Conservation (phyloP, 2,113 vertebrate genomes). For the Mola mola region DNA sequence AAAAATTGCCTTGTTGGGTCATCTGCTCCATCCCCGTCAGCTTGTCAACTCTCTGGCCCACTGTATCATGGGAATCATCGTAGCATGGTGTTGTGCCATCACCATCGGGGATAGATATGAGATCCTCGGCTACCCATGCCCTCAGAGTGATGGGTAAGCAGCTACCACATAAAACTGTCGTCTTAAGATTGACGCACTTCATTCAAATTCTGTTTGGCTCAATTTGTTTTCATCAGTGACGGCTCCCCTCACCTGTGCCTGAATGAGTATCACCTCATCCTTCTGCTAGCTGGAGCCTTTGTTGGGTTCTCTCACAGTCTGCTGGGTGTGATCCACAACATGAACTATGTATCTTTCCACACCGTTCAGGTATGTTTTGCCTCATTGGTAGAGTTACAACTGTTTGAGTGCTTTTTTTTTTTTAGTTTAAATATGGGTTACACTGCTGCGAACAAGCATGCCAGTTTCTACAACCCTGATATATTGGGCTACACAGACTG, state of each 20-base stretch:
- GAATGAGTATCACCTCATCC: constrained; percentile 91
- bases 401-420: neutral
- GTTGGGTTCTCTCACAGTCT: constrained; percentile 92
- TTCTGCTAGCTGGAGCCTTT: constrained; percentile 91
- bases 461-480: too few species aligned
- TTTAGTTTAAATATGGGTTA: neutral
- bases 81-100: constrained; percentile 90
- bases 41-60: constrained; percentile 87
- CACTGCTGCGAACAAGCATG: too few species aligned
- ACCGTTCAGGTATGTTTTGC: constrained; percentile 86
- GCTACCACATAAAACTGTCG: neutral
- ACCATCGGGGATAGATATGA: constrained; percentile 86
- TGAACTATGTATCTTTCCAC: constrained; percentile 93
- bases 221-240: constrained; percentile 36
- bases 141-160: constrained; percentile 80
- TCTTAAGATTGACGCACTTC: neutral
- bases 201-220: neutral
- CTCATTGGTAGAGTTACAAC: neutral
- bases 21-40: constrained; percentile 91
- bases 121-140: constrained; percentile 82
- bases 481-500: neutral
- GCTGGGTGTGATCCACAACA: constrained; percentile 89
- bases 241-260: constrained; percentile 81
- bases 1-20: constrained; percentile 89
- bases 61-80: constrained; percentile 87